Evolutionary conservation across 1,140 invertebrate genomes (phyloP), one percentile per base, ranked within the genome.

Genomic region (Heliothis virescens): DNA sequence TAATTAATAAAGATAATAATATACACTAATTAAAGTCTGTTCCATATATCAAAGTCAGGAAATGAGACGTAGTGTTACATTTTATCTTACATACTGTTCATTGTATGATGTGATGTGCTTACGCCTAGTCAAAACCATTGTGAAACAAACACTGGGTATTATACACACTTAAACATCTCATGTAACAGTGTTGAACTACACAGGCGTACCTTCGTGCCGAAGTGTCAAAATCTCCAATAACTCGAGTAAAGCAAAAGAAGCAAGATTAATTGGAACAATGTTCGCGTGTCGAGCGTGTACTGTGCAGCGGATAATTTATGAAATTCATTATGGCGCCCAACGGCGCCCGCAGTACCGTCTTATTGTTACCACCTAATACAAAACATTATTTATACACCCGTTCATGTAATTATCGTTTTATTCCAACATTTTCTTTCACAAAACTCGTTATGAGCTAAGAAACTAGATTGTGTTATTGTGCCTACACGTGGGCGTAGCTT

Each of bases 191-290:
- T 48, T 13, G 16, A 11, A 65, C 9, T 65, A 47, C n/a, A 48
- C 62, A 47, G n/a, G 41, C 16, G 34, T 3, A 67, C 63, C 63
- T 67, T 67, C 63, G n/a, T 41, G 41, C n/a, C 34, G 34, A 47
- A 65, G 15, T 67, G 63, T 67, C 63, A 78, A 78, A 78, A 78
- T 69, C 50, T 78, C 52, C 63, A 69, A 69, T 78, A 69, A 53
- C 29, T 78, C 52, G 48, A 34, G 50, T 78, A 78, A 69, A 67
- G 53, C 63, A 71, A 72, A 72, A 60, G 73, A 53, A 81, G 48
- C 73, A 67, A 78, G 67, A 79, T 84, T 84, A 84, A 85, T 80
- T 79, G 78, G 73, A 74, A 82, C 79, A 82, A 85, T 76, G 83
- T 84, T 79, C 59, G 59, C 59, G 71, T 75, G 75, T 78, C 63